Evolutionary conservation across 92 coral and sea anemone genomes (phyloP), one percentile per base, ranked within the genome.

Genomic region (Isaurus tuberculatus): DNA sequence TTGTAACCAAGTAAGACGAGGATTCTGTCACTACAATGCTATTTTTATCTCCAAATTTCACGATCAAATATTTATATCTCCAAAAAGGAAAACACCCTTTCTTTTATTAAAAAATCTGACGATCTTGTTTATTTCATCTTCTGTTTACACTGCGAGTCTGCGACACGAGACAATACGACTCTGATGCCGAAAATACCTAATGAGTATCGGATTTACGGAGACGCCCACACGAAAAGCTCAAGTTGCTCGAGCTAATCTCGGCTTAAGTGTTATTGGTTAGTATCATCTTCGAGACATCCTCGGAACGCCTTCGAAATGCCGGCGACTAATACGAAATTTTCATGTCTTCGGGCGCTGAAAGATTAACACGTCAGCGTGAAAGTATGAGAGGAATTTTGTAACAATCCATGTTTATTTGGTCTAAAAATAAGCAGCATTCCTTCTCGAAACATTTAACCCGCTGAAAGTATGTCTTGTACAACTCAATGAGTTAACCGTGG

Each of bases 391-490:
- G 82, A 77, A 58, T 77, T 77, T 73, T 58, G 22, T 30, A 46
- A 73, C 55, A 71, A 73, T 14, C 79, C 23, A 0, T 53, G 28
- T 49, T 53, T 49, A 34, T 58, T 60, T 28, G 33, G 31, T 55
- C 29, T 19, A 40, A 14, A 77, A 58, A 77, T 77, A 77, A 19
- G 14, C 42, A 58, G 69, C 70, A 77, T 77, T 77, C 82, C 82
- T 77, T 58, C 70, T 77, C 68, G 69, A 55, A 53, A 29, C 22
- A n/a, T 33, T 75, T 75, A 1, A 23, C n/a, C 3, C 9, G 51
- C 17, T 29, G 29, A 77, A 32, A 55, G 23, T 17, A 77, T 23
- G 82, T 34, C 55, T 77, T 23, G 29, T 32, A 30, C 29, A n/a
- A 49, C 8, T 8, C 28, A 66, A 74, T 74, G 66, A 44, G 46